Conservation (phyloP, 2,888 invertebrate genomes). For the Thymelicus sylvestris region DNA sequence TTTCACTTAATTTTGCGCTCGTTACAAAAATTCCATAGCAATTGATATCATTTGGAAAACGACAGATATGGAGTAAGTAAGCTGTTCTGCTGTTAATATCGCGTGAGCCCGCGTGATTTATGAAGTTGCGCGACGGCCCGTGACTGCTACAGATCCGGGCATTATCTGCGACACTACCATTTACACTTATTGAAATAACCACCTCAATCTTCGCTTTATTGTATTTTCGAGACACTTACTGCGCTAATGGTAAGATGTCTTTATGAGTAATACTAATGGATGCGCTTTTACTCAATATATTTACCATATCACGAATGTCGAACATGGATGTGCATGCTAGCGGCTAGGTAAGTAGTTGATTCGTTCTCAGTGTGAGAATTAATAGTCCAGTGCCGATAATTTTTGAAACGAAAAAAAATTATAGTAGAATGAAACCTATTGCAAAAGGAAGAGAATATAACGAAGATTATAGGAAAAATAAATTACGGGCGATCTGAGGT, state of each 20-base stretch:
- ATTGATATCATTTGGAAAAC: background rate
- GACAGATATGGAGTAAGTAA: slow-evolving; percentile 21
- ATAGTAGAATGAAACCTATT: too few relatives aligned
- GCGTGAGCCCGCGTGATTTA: slow-evolving; percentile 51
- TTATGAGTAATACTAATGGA: background rate
- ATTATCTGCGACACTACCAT: slow-evolving; percentile 33
- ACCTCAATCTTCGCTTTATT: slow-evolving; percentile 18
- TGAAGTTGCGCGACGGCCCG: slow-evolving; percentile 40
- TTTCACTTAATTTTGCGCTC: too few relatives aligned
- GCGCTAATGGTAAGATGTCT: slow-evolving; percentile 8
- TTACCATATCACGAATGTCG: background rate
- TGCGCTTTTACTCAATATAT: too few relatives aligned
- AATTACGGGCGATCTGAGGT: too few relatives aligned
- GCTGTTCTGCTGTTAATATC: slow-evolving; percentile 43
- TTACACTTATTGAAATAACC: slow-evolving; percentile 28
- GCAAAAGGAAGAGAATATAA: too few relatives aligned
- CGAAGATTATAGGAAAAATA: too few relatives aligned
- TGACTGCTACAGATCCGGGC: slow-evolving; percentile 38
- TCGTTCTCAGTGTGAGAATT: too few relatives aligned
- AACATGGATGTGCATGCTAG: background rate
- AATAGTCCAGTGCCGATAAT: too few relatives aligned
- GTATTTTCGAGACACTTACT: slow-evolving; percentile 20
- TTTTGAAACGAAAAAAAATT: too few relatives aligned
- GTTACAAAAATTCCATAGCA: background rate
- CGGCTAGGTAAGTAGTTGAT: too few relatives aligned